phyloP scores from a whole-genome alignment of 2,113 vertebrate species.

The Tragelaphus imberbis region DNA sequence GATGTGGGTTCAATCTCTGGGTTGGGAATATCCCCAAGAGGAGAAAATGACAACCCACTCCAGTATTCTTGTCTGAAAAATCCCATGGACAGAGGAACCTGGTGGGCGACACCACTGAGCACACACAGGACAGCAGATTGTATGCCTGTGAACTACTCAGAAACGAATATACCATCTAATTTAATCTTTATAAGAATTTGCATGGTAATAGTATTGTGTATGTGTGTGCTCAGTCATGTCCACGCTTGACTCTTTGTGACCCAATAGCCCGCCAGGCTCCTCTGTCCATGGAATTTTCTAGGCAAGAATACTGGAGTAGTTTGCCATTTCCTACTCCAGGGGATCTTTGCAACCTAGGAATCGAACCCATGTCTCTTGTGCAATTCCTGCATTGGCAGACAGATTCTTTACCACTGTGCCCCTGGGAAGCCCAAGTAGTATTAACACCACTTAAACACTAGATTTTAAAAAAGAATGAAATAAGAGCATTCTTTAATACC shows the following conservation, averaged over 20 bases:
- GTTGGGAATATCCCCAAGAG: not conserved
- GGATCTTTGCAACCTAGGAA: not conserved
- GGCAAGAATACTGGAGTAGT: not conserved
- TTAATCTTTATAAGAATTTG: not conserved
- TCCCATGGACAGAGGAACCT: not conserved
- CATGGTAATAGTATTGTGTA: not conserved
- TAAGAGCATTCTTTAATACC: not conserved
- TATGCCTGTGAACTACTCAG: not conserved
- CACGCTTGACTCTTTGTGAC: not conserved
- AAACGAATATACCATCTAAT: not conserved
- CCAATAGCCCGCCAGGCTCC: fast-evolving
- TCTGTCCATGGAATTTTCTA: not conserved
- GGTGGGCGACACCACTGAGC: not conserved
- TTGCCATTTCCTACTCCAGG: not conserved
- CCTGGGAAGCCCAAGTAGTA: not conserved
- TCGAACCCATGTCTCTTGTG: not conserved
- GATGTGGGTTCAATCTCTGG: not conserved
- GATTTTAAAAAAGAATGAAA: not conserved
- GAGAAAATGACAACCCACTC: not conserved
- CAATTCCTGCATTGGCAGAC: not conserved
- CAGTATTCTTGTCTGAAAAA: not conserved
- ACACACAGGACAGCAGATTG: not conserved
- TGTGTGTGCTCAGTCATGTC: not conserved
- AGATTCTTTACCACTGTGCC: not conserved
- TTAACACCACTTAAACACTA: not conserved